Base-by-base conservation (phyloP, 2,888 invertebrate genomes). In the Lithophane ornitopus region DNA sequence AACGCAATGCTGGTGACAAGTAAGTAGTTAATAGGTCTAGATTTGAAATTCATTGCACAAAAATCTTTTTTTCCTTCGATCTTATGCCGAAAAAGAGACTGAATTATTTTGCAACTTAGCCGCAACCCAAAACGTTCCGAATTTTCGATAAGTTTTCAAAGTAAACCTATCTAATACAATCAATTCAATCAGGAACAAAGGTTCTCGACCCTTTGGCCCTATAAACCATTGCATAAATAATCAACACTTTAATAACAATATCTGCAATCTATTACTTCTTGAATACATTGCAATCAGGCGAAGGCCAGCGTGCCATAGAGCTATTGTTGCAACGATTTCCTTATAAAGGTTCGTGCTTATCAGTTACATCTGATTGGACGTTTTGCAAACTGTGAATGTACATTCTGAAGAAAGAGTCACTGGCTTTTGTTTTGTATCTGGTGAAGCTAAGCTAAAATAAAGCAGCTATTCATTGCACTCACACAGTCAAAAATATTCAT, bases 241-340 rank as follows among this genome's bases (percentile, higher is more conserved):
- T 66, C 46, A 82, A 39, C 39, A 59, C 6, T 63, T 70, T 68
- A 76, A 61, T 63, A 62, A 76, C 46, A 76, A 69, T 85, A 87
- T 87, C 74, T 77, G 44, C 58, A 69, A 76, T 87, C 74, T 76
- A 70, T 81, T 61, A 68, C 28, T 66, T 39, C 54, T 70, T 71
- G 70, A 81, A 81, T 66, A 67, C 54, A 52, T 34, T 62, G 86
- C 61, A 78, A 77, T 85, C 70, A 85, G 74, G 78, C 62, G 74
- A 85, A 81, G 85, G 87, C 52, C 74, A 22, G 8, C 19, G 11
- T 63, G 34, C 59, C 61, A 69, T 58, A 11, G 66, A 63, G 26
- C 69, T 71, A 74, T 76, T 78, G 85, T 78, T 72, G 70, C 63
- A 86, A 81, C 26, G 6, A 62, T 67, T 85, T 87, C 85, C 85